Conservation (phyloP, 2,113 vertebrate species). For the Notothenia rossii region DNA sequence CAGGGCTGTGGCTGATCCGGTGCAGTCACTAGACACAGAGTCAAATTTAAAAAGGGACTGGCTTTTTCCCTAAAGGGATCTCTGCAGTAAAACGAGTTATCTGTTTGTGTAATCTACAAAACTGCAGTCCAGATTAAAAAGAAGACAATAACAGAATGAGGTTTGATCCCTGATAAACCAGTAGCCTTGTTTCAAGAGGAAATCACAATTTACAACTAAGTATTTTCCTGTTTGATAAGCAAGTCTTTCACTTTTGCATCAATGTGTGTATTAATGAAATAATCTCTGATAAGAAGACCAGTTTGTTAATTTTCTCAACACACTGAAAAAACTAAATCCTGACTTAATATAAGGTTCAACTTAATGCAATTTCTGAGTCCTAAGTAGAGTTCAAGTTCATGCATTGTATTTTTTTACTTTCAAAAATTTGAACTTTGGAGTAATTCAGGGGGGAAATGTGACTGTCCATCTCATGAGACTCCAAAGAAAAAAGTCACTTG, state of each 20-base stretch:
- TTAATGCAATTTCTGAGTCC: too few species aligned
- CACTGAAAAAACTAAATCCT: too few species aligned
- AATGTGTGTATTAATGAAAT: neutral
- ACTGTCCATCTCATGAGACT: neutral
- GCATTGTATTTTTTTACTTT: too few species aligned
- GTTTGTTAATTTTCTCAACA: too few species aligned
- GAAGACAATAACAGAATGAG: neutral
- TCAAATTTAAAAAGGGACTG: neutral
- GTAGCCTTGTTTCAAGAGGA: neutral
- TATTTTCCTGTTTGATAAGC: neutral
- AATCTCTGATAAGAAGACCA: neutral
- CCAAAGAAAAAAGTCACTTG: neutral
- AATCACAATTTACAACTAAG: too few species aligned
- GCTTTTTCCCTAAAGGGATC: neutral
- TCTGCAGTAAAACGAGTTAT: neutral
- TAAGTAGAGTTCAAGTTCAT: too few species aligned
- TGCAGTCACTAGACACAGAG: neutral
- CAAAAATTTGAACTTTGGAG: neutral
- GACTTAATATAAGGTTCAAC: neutral
- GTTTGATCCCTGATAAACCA: slow-evolving; percentile 3
- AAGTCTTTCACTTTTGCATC: neutral
- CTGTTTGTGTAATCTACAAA: slow-evolving; percentile 2
- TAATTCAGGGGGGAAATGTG: neutral
- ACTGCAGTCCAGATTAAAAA: slow-evolving; percentile 13
- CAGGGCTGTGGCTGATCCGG: neutral